A percentile compares a stretch with the other conserved stretches of the same genome.
Conservation (phyloP, 2,888 invertebrate genomes). For the Sarcophaga carnaria region DNA sequence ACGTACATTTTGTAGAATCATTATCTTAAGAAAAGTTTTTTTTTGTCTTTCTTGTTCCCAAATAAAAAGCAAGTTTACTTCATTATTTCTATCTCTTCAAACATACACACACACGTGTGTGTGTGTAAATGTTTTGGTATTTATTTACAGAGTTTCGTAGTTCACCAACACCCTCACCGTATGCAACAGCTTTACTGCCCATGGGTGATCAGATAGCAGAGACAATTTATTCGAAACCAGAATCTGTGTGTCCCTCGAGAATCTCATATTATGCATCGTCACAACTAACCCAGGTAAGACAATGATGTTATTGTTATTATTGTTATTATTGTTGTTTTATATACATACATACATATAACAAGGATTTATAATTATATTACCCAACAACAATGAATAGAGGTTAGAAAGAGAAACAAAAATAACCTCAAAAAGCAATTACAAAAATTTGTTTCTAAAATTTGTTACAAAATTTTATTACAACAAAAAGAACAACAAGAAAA, state of each 20-base stretch:
- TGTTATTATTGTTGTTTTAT: background rate
- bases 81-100: background rate
- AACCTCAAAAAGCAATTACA: constrained; percentile 63
- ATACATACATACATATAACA: background rate
- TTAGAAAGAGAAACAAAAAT: background rate
- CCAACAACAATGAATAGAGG: constrained; percentile 11
- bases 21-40: background rate
- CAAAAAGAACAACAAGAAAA: background rate
- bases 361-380: constrained; percentile 3
- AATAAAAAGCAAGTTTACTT: background rate
- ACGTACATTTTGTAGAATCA: background rate
- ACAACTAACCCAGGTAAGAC: constrained; percentile 86
- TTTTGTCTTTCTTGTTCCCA: no score
- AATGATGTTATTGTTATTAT: background rate
- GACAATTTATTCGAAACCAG: constrained; percentile 85
- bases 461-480: constrained; percentile 43
- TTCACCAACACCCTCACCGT: constrained; percentile 86
- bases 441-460: constrained; percentile 45
- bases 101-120: no score
- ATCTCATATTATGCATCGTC: constrained; percentile 92
- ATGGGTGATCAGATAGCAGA: constrained; percentile 82
- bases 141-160: constrained; percentile 79
- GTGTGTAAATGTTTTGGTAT: constrained; percentile 36
- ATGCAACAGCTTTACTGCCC: constrained; percentile 85
- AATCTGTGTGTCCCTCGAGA: constrained; percentile 84